Base-by-base conservation (phyloP, 2,797 vertebrate species). In the Tolypeutes matacus region DNA sequence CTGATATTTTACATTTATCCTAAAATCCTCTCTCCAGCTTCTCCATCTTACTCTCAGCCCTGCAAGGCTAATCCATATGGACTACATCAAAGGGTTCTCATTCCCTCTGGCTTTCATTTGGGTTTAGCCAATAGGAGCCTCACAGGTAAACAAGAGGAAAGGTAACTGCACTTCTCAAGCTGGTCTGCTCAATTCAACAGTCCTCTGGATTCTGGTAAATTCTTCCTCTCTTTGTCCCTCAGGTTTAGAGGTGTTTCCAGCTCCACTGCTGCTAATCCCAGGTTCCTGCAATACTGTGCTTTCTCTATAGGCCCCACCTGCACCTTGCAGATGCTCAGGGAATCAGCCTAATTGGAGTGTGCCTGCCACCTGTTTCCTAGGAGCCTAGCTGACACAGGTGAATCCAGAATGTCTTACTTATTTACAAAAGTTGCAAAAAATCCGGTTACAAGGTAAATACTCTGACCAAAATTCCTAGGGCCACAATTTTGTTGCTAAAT, bases 401-500 rank as follows among this genome's bases (percentile, higher is more conserved):
- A 87, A 89, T 34, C 21, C 56, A 13, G 34, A 81, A 87, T 65
- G 14, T 5, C 29, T 86, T 75, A 51, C 80, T 84, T 78, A 51
- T 18, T 11, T 72, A 83, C 9, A 84, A 69, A 93, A 67, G 13
- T 93, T 53, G 31, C 27, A 82, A 60, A 83, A 90, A 93, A 87
- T 70, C 64, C 23, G 92, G 72, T 85, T 20, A 2, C 60, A 86
- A 96, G 20, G 20, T 72, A 60, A 91, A 78, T 86, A 31, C 4
- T 73, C 81, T 73, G 42, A 78, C 51, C 29, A 77, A 78, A 84
- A 82, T 65, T 86, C 80, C 69, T 31, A 85, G 12, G 20, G n/a
- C 12, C 58, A 70, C 13, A 29, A 60, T 75, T 87, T 73, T 93
- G 34, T 49, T 91, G 51, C 34, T 93, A 62, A 96, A 49, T 91